Evolutionary conservation across 2,888 invertebrate species (phyloP).

Genomic region (Drosophila hamatofila): DNA sequence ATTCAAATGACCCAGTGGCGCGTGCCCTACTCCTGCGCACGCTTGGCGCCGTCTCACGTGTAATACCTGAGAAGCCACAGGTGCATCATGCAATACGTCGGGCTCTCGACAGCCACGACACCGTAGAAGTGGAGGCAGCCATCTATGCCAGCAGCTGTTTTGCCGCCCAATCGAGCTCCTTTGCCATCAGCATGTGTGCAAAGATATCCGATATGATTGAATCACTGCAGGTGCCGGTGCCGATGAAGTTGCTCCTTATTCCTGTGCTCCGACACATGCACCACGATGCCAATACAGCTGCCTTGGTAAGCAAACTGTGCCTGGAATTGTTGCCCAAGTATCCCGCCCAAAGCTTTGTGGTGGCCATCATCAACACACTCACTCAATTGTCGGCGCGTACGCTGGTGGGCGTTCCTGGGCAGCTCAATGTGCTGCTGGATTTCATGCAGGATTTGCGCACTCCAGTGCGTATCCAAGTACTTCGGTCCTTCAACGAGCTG

Average conservation of each 20-base stretch:
- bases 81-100: conserved; percentile 97
- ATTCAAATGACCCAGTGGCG: conserved; percentile 98
- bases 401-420: conserved; percentile 95
- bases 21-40: conserved; percentile 94
- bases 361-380: conserved; percentile 93
- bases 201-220: conserved; percentile 98
- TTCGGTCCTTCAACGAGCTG: conserved; percentile 89
- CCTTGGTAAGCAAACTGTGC: conserved; percentile 90
- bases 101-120: conserved; percentile 96
- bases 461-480: conserved; percentile 89
- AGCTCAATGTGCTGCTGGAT: conserved; percentile 89
- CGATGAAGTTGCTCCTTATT: conserved; percentile 95
- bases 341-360: conserved; percentile 92
- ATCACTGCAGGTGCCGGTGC: conserved; percentile 95
- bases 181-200: conserved; percentile 97
- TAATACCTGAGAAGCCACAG: conserved; percentile 96
- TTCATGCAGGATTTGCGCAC: conserved; percentile 90
- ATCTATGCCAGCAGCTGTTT: conserved; percentile 97
- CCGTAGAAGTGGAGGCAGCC: conserved; percentile 97
- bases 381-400: conserved; percentile 95
- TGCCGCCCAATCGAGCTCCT: conserved; percentile 97
- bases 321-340: conserved; percentile 91
- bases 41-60: conserved; percentile 95
- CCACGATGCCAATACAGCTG: conserved; percentile 89
- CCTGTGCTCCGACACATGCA: conserved; percentile 97